Base-by-base conservation (phyloP, 2,888 invertebrate species). In the Limnephilus rhombicus region DNA sequence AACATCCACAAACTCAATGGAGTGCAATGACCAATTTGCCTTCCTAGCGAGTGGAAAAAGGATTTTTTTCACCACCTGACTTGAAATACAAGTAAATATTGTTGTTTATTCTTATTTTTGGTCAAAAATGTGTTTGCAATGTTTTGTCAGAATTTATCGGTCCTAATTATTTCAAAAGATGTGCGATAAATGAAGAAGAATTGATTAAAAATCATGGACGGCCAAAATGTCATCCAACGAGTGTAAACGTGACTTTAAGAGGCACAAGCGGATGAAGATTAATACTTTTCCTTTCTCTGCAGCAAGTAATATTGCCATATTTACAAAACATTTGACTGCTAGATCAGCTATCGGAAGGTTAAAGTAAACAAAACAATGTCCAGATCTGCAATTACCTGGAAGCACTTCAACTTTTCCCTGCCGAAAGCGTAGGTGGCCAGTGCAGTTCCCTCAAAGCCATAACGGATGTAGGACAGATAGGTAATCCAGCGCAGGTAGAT, bases 401-500 rank as follows among this genome's bases (percentile, higher is more conserved):
- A 97, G 95, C 99, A 99, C 94, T 98, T 97, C 92, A 99, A 96
- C 94, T 98, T 98, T 92, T 97, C 97, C 85, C 99, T 96, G 91
- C 97, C 97, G 94, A 98, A 98, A 3, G 98, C 98, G 95, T 99
- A 99, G 0, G 99, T 98, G 24, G 99, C 98, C 91, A 99, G 96
- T 11, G 99, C 98, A 0, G 98, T 98, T 85, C 99, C 99, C 96
- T 99, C 99, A 96, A 99, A 99, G 80, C 99, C 98, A 95, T 99
- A 99, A 94, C 99, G 97, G 94, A 99, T 99, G 95, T 99, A 99
- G 0, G 99, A 99, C 13, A 99, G 96, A 94, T 99, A 99, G 0
- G 99, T 99, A 94, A 99, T 98, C 99, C 99, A 99, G 94, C 99
- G 97, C 91, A 99, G 96, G 95, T 99, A 99, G 3, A 98, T 97